Evolutionary conservation across 2,797 vertebrate species (phyloP), one percentile per base, ranked within the genome.

Genomic region (Hypotaenidia philippensis): DNA sequence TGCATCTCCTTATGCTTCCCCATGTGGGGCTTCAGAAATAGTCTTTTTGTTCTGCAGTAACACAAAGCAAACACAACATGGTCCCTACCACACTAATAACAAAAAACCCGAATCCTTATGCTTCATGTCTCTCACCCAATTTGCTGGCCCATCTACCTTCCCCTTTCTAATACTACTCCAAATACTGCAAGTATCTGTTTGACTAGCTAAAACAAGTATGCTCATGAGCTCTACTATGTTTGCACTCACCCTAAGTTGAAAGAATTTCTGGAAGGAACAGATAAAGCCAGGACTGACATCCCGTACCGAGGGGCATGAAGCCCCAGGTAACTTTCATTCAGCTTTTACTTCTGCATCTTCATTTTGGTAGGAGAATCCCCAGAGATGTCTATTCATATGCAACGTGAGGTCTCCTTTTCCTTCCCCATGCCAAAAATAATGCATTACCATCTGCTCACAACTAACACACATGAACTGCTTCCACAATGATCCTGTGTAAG

Each of bases 341-440:
- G 82, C 38, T 53, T 91, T 87, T 10, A 80, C 53, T 81, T 83
- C 41, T 13, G 14, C 77, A 41, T 79, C 71, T 76, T 85, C 63
- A 5, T 89, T 70, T 93, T 19, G 32, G 70, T 40, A 86, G 72
- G 72, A 87, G 47, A 83, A 41, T 77, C 53, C 90, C 87, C 23
- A 44, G 87, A 89, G 93, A 94, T 19, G 26, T 34, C 94, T 95
- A 96, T 96, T 97, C 92, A 91, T 83, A 95, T 93, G 95, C 95
- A 93, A 95, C 3, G 59, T 65, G 92, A 96, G 86, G 83, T 93
- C 65, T 96, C 84, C 82, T 93, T 77, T 89, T 71, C 63, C 50
- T 84, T 92, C 75, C n/a, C 59, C 16, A 5, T 72, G 92, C 94
- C 92, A 95, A 83, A 95, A 97, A 94, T 91, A 92, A 95, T 22